Evolutionary conservation across 2,797 vertebrate genomes (phyloP), one percentile per base, ranked within the genome.

Genomic region (Brachyrhaphis roseni): DNA sequence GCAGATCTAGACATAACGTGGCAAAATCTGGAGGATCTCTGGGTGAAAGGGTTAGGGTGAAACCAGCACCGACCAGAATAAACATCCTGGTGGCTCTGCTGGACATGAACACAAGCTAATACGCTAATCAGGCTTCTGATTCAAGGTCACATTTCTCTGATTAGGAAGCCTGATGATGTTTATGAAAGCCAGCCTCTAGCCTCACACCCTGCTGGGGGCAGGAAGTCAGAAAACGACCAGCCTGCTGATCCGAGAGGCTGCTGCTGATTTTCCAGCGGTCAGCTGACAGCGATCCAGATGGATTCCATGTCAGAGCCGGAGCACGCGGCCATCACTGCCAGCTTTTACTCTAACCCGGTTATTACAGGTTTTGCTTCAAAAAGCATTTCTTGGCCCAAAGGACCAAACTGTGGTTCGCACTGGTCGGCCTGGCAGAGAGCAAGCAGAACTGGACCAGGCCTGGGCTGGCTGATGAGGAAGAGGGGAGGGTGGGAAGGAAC

Each of bases 401-500:
- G 62, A 64, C 18, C 34, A 64, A 36, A 8, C 62, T 3, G 31
- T 20, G 62, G 62, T 36, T 20, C 62, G 18, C 10, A 36, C 5
- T 20, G 34, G 62, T 36, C 16, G 8, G 16, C 18, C 34, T 7
- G 0, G 62, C 31, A 64, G 31, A 64, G 16, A 64, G 31, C 34
- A 20, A 64, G 34, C 16, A 64, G 62, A 36, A 64, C 34, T 36
- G 62, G 62, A 64, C 62, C 31, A 64, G 62, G 62, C 34, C 31
- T 20, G 28, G 62, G 16, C 16, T 5, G 62, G 16, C 7, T 5
- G 62, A 77, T 18, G 71, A 72, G 81, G 78, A 70, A 47, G 72
- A 80, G 70, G 43, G 64, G 79, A 28, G 78, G 75, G 47, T 31
- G 85, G 84, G 74, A 87, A 81, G 80, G 80, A 86, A 84, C 72